phyloP scores from a whole-genome alignment of 1,140 invertebrate genomes.

The Zaprionus davidi region DNA sequence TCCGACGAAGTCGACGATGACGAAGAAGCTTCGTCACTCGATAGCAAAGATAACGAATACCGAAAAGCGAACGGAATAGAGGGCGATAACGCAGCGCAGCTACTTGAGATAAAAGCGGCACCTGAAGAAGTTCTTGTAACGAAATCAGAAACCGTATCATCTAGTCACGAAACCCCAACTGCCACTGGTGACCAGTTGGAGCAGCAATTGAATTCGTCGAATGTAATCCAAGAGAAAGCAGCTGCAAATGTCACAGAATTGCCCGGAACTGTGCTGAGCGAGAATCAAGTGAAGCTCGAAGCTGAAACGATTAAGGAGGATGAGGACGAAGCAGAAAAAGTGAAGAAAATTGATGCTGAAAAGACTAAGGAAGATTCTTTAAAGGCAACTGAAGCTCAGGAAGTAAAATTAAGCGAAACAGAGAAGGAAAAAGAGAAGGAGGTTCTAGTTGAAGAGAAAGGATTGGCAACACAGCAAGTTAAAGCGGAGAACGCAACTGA shows the following conservation, averaged over 20 bases:
- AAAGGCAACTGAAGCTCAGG: neutral
- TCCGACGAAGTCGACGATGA: conserved; percentile 27
- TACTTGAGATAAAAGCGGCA: neutral
- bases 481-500: neutral
- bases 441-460: neutral
- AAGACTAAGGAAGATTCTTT: neutral
- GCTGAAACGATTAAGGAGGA: neutral
- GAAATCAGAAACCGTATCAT: conserved; percentile 1
- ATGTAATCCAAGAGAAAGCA: neutral
- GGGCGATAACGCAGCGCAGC: neutral
- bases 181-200: neutral
- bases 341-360: neutral
- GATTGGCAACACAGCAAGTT: neutral
- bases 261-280: neutral
- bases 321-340: neutral
- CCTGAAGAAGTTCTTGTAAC: neutral
- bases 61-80: conserved; percentile 3
- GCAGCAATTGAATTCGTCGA: neutral
- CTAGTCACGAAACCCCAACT: conserved; percentile 2
- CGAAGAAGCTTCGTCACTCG: conserved; percentile 36
- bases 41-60: conserved; percentile 44
- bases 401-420: neutral
- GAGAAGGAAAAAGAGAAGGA: neutral
- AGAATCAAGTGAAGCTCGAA: neutral
- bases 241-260: neutral